These are phyloP conservation scores for Pipistrellus pipistrellus DNA, from an alignment of 2,797 vertebrate genomes.

Conservation along the genomic window DNA sequence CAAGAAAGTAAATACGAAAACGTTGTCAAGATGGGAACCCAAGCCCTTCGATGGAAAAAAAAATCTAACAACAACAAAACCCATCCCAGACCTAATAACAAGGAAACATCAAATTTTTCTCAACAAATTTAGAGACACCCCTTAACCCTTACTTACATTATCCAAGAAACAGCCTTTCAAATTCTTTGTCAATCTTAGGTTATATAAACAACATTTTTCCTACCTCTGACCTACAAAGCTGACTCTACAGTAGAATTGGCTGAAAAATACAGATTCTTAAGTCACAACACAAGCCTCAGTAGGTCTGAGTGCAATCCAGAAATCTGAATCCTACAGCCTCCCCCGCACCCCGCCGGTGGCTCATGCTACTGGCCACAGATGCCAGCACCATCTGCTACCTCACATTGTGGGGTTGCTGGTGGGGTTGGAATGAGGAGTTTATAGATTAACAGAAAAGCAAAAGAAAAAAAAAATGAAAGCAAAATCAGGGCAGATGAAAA, in stretches of 20 bases:
- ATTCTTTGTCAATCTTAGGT: background rate
- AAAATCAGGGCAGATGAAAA: background rate
- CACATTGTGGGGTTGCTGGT: no score
- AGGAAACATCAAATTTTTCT: conserved; percentile 1
- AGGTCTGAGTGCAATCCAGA: background rate
- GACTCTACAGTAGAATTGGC: background rate
- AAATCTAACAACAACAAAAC: background rate
- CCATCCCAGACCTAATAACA: background rate
- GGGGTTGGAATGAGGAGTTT: background rate
- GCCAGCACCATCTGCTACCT: background rate
- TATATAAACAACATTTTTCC: background rate
- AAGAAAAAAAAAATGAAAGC: accelerated
- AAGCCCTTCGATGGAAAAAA: background rate
- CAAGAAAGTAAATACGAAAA: conserved; percentile 14
- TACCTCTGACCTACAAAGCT: background rate
- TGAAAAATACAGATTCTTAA: background rate
- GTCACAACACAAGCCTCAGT: background rate
- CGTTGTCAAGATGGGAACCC: background rate
- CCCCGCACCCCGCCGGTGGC: background rate
- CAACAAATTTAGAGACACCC: background rate
- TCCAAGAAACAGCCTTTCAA: background rate
- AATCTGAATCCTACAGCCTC: background rate
- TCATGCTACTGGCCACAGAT: background rate
- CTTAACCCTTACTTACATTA: background rate
- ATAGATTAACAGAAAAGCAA: background rate